Evolutionary conservation across 2,797 vertebrate genomes (phyloP), one percentile per base, ranked within the genome.

Genomic region (Alosa sapidissima): DNA sequence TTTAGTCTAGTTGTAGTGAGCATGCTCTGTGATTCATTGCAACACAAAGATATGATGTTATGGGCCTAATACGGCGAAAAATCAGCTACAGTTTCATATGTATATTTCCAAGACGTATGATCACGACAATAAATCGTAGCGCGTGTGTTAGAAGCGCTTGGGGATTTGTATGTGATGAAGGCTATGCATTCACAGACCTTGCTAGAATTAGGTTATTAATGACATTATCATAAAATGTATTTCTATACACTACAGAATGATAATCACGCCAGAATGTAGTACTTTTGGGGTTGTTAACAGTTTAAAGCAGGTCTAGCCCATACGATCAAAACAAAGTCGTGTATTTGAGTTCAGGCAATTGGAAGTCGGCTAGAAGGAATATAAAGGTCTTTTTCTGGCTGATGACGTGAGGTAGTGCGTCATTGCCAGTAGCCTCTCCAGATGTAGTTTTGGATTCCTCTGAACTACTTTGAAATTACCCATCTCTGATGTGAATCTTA

Each of bases 21-120:
- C 72, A 47, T 78, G 72, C 72, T 78, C 72, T 78, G 72, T 78
- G 41, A 78, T 45, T 78, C 72, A 78, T 78, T 78, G 72, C 72
- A 47, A 72, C 72, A 78, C 36, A 47, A 78, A 78, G 6, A 55
- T 14, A 72, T 41, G 6, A 62, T 62, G 7, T 65, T 65, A 2
- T 8, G 41, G 36, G 41, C 41, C 11, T 19, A 4, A 4, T 21
- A 47, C 16, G 21, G 47, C 45, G 5, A 21, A 4, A 55, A 55
- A 47, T 21, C 1, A 6, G n/a, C 4, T 21, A 36, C 33, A 72
- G 1, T 36, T 14, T 72, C 2, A 72, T 13, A 33, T 72, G 72
- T 45, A 9, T 47, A 21, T 45, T 47, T 47, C 14, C 36, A 41
- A 21, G 19, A 62, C 8, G n/a, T 62, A 58, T 21, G 5, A 5